A percentile compares a stretch with the other conserved stretches of the same genome.
Conservation (phyloP, 2,113 vertebrate genomes). For the Neodon shergylaensis region DNA sequence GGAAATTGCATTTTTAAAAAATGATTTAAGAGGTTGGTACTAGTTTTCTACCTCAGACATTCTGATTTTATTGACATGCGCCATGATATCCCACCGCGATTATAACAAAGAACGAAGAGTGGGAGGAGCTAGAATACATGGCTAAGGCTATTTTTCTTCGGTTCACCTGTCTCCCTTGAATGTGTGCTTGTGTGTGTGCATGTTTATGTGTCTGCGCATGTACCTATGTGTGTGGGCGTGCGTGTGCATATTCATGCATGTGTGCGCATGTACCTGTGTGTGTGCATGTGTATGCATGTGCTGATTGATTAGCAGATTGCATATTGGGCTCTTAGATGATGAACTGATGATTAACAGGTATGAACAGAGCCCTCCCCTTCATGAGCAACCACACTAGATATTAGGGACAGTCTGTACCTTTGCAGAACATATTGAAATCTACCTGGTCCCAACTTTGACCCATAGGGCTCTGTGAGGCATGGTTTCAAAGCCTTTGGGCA, state of each 20-base stretch:
- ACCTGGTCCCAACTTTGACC: background rate
- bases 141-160: background rate
- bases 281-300: background rate
- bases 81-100: background rate
- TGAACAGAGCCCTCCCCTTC: background rate
- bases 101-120: background rate
- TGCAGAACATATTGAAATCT: background rate
- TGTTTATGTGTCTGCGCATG: background rate
- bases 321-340: background rate
- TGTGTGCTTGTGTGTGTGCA: background rate
- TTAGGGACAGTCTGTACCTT: background rate
- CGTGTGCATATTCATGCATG: no score
- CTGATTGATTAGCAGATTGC: background rate
- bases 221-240: no score
- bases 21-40: background rate
- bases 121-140: background rate
- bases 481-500: background rate
- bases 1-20: background rate
- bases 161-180: background rate
- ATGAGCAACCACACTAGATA: background rate
- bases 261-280: background rate
- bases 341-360: background rate
- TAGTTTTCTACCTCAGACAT: background rate
- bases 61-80: background rate
- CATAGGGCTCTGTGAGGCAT: background rate